Evolutionary conservation across 2,797 vertebrate species (phyloP).

Genomic region (Ctenopoma kingsleyae): DNA sequence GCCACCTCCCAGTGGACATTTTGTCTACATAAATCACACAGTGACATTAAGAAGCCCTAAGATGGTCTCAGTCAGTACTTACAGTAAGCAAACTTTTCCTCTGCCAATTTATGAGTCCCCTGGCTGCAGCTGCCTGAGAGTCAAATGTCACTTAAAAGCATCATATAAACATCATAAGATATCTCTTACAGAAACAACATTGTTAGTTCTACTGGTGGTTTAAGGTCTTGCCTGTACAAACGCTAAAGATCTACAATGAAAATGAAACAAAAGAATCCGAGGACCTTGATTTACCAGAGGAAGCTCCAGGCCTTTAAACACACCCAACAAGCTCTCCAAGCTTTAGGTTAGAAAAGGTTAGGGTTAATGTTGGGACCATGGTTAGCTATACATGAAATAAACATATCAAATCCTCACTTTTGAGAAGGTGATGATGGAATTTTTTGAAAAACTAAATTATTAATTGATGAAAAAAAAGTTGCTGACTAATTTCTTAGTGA

Average conservation of each 20-base stretch:
- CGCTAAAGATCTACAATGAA: neutral
- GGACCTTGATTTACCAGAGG: neutral
- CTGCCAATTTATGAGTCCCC: slow-evolving; percentile 23
- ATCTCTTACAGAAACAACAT: slow-evolving; percentile 19
- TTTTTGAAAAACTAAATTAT: neutral
- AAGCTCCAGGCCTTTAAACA: slow-evolving; percentile 25
- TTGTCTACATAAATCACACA: slow-evolving; percentile 80
- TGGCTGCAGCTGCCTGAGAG: slow-evolving; percentile 17
- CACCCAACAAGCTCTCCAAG: slow-evolving; percentile 2
- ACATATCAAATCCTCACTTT: neutral
- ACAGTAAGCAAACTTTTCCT: slow-evolving; percentile 28
- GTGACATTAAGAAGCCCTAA: slow-evolving; percentile 78
- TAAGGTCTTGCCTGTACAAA: neutral
- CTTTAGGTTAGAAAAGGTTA: slow-evolving; percentile 35
- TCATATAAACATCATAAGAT: slow-evolving; percentile 22
- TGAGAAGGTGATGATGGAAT: neutral
- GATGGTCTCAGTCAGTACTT: slow-evolving; percentile 75
- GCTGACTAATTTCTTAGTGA: neutral
- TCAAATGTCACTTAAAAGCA: slow-evolving; percentile 33
- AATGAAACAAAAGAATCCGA: neutral
- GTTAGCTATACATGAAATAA: neutral
- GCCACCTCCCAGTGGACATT: slow-evolving; percentile 73
- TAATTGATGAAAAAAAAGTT: neutral
- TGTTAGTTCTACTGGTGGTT: slow-evolving; percentile 1
- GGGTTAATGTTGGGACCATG: slow-evolving; percentile 12